phyloP scores from a whole-genome alignment of 2,797 vertebrate genomes.

The Coreius guichenoti region DNA sequence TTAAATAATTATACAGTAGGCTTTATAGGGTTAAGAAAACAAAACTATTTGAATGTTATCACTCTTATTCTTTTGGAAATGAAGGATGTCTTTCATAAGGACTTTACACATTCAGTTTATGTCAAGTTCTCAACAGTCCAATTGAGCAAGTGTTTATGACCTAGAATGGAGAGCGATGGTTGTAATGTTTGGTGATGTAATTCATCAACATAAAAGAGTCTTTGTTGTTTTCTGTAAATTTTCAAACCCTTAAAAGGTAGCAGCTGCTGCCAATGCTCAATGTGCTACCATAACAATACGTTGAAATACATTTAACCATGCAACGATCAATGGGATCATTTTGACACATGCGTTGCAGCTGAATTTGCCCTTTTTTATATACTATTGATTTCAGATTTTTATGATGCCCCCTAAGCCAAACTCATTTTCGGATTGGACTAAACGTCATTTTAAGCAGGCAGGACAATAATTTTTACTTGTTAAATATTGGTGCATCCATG shows the following conservation, averaged over 20 bases:
- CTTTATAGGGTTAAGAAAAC: background rate
- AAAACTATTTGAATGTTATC: background rate
- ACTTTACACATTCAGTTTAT: background rate
- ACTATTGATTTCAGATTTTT: background rate
- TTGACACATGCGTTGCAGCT: background rate
- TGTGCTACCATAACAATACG: background rate
- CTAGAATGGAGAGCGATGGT: background rate
- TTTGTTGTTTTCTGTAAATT: constrained; percentile 16
- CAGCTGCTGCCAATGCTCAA: background rate
- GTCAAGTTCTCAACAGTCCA: constrained; percentile 1
- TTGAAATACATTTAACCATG: background rate
- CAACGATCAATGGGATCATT: background rate
- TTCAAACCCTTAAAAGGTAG: background rate
- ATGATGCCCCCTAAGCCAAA: background rate
- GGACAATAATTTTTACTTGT: background rate
- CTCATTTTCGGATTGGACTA: background rate
- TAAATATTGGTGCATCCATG: background rate
- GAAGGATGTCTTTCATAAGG: constrained; percentile 1
- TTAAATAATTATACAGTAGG: background rate
- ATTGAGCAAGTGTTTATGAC: background rate
- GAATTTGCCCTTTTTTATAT: background rate
- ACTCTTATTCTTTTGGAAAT: background rate
- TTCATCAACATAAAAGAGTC: background rate
- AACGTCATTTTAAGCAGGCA: background rate
- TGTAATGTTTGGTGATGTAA: constrained; percentile 2